Conservation (phyloP, 2,113 vertebrate species). For the Erinaceus europaeus region DNA sequence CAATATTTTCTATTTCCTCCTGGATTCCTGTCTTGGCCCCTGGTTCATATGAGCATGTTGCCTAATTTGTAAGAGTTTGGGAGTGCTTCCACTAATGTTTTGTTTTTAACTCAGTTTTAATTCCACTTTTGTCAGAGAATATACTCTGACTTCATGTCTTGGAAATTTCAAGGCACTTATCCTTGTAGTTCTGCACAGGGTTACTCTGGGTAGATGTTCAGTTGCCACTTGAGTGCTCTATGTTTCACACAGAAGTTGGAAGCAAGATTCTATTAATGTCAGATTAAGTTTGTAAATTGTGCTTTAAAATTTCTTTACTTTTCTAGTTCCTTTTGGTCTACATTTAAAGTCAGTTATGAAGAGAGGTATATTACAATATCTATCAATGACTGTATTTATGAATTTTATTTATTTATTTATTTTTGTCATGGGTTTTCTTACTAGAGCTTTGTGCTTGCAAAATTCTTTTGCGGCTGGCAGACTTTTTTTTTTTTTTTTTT, state of each 20-base stretch:
- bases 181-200: not conserved
- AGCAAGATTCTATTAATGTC: not conserved
- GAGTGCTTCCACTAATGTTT: not conserved
- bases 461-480: too few species aligned
- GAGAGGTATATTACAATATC: not conserved
- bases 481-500: too few species aligned
- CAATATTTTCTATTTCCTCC: constrained; percentile 32
- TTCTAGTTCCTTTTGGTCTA: not conserved
- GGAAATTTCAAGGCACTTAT: not conserved
- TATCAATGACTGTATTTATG: not conserved
- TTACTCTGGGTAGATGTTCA: not conserved
- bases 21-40: not conserved
- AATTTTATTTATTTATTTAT: too few species aligned
- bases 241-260: not conserved
- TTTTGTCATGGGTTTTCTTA: too few species aligned
- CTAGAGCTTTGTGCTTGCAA: not conserved
- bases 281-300: not conserved
- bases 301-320: not conserved
- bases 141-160: not conserved
- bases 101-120: not conserved
- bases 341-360: not conserved
- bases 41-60: not conserved
- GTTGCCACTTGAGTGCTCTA: not conserved
- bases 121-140: not conserved
- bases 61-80: not conserved